Base-by-base conservation (phyloP, 2,113 vertebrate genomes). In the Recurvirostra avosetta region DNA sequence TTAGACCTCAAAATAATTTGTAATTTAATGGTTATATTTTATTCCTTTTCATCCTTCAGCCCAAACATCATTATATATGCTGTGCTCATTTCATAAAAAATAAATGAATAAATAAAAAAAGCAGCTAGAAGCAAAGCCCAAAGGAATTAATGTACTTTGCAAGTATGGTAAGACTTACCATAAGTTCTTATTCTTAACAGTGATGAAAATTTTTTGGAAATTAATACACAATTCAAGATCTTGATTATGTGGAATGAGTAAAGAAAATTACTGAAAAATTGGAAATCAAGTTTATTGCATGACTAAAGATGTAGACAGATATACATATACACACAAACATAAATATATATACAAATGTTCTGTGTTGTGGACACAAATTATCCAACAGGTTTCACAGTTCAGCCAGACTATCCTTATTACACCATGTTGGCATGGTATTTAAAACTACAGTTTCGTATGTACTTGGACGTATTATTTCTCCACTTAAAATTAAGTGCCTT, bases 1-100 rank as follows among this genome's bases (percentile, higher is more conserved):
- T 68, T 63, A 74, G 25, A 77, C 12, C 23, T 84, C 41, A 89
- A 90, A 84, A 62, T 89, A 0, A 66, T 62, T 88, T 67, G 20
- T 84, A 41, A 74, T 30, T 17, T 41, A 74, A 77, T 58, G 32
- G 8, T 22, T 29, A 88, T 81, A 38, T 95, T 77, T 87, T 78
- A 87, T 84, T 95, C 41, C 16, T 81, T 95, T 87, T 89, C 38
- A 84, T 91, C 65, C 29, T 61, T 87, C n/a, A 77, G 13, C 25
- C 10, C 29, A 74, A 86, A 23, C 8, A 67, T 92, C 56, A 52
- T 67, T 77, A 59, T 26, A 67, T 62, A 71, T 3, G 0, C n/a
- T 62, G 5, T n/a, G 5, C 41, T 12, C 3, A 32, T 85, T 80
- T 84, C 41, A 71, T 86, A 62, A 15, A 73, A 72, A 71, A 80